Percentiles rank a stretch among this genome's conserved stretches.
Conservation (phyloP, 2,888 invertebrate species). For the Pammene aurita region DNA sequence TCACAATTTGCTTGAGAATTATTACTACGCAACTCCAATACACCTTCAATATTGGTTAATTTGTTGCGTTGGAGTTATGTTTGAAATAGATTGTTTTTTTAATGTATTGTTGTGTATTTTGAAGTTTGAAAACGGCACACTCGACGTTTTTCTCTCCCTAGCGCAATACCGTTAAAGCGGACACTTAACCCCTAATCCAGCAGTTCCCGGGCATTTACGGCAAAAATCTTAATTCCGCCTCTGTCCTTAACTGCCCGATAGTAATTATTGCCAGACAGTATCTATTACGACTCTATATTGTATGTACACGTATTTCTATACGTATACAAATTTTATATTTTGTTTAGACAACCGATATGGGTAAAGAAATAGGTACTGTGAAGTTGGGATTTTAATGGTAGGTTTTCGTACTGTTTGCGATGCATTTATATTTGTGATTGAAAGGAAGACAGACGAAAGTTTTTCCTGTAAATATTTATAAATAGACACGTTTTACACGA, state of each 20-base stretch:
- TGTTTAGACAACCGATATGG: background rate
- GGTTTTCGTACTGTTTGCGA: background rate
- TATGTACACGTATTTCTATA: conserved; percentile 11
- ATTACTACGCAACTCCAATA: too few species aligned
- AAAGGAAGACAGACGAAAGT: background rate
- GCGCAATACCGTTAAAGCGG: conserved; percentile 76
- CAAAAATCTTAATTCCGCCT: conserved; percentile 81
- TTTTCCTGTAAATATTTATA: too few species aligned
- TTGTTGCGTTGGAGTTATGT: too few species aligned
- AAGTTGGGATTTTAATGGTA: background rate
- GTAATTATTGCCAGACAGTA: conserved; percentile 79
- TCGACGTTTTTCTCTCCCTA: conserved; percentile 56
- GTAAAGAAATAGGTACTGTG: background rate
- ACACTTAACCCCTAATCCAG: conserved; percentile 83
- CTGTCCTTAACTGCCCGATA: conserved; percentile 80
- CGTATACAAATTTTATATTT: conserved; percentile 8
- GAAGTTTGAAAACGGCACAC: too few species aligned
- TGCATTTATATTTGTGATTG: background rate
- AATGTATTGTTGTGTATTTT: too few species aligned
- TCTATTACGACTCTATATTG: conserved; percentile 66
- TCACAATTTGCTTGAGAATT: too few species aligned
- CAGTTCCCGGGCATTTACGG: conserved; percentile 80
- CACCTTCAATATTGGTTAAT: too few species aligned
- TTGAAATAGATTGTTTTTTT: too few species aligned
- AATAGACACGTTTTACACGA: too few species aligned